phyloP scores from a whole-genome alignment of 2,113 vertebrate genomes.

The Neotoma lepida region DNA sequence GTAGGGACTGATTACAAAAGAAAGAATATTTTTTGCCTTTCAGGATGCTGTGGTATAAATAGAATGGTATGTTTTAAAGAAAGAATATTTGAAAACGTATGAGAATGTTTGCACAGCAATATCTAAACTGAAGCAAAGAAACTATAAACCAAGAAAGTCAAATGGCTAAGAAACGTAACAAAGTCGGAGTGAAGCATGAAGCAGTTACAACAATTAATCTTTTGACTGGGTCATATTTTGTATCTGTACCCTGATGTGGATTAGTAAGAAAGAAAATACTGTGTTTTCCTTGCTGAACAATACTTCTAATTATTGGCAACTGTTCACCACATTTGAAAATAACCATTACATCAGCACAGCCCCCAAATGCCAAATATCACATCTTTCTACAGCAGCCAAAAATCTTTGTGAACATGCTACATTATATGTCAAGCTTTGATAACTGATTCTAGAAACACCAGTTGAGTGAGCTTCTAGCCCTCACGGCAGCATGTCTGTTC shows the following conservation, averaged over 20 bases:
- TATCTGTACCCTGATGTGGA: background rate
- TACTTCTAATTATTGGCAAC: background rate
- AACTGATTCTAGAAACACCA: background rate
- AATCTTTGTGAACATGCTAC: background rate
- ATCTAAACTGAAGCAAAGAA: background rate
- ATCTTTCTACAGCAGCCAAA: slow-evolving; percentile 19
- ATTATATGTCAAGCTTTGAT: background rate
- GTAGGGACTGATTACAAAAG: slow-evolving; percentile 36
- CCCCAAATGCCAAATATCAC: background rate
- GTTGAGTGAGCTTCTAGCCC: background rate
- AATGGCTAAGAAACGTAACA: slow-evolving; percentile 3
- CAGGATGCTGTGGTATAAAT: background rate
- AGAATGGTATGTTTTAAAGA: slow-evolving; percentile 39
- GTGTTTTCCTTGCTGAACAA: background rate
- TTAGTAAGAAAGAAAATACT: background rate
- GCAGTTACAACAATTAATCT: background rate
- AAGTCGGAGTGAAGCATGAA: background rate
- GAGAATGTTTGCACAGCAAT: slow-evolving; percentile 38
- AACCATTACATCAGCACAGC: background rate
- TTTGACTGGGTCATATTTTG: background rate
- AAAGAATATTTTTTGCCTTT: slow-evolving; percentile 50
- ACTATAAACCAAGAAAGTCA: background rate
- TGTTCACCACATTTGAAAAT: slow-evolving; percentile 23
- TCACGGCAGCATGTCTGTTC: background rate
- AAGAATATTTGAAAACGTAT: slow-evolving; percentile 24